A percentile compares a stretch with the other conserved stretches of the same genome.
Evolutionary conservation across 2,888 invertebrate species (phyloP).

Genomic region (Hydroisotoma schaefferi): DNA sequence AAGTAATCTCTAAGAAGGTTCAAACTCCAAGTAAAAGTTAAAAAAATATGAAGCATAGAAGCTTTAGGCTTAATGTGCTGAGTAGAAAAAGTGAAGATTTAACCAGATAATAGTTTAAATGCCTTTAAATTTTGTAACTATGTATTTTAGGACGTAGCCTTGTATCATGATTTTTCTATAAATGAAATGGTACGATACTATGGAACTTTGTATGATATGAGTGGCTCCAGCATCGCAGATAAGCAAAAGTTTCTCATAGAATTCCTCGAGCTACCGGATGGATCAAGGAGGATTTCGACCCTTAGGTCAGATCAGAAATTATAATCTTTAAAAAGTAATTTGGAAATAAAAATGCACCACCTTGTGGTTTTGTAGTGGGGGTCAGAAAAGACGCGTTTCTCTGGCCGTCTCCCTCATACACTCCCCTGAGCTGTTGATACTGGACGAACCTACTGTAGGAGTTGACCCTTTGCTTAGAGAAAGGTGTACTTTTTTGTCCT

Average conservation of each 20-base stretch:
- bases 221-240: neutral
- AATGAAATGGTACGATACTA: slow-evolving; percentile 24
- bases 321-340: neutral
- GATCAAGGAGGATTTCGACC: slow-evolving; percentile 19
- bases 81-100: neutral
- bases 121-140: neutral
- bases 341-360: neutral
- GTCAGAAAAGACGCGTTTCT: slow-evolving; percentile 54
- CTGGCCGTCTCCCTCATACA: slow-evolving; percentile 54
- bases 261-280: slow-evolving; percentile 29
- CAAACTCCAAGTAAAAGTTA: too few relatives aligned
- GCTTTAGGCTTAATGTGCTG: neutral
- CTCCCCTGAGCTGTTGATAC: slow-evolving; percentile 62
- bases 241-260: slow-evolving; percentile 3
- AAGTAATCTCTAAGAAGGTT: too few relatives aligned
- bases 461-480: slow-evolving; percentile 84
- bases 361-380: slow-evolving; percentile 33
- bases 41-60: too few relatives aligned
- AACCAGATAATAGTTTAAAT: neutral
- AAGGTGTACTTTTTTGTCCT: slow-evolving; percentile 51
- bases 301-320: slow-evolving; percentile 18
- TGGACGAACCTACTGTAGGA: slow-evolving; percentile 82
- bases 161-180: slow-evolving; percentile 37
- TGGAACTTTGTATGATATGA: slow-evolving; percentile 10
- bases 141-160: slow-evolving; percentile 31